Base-by-base conservation (phyloP, 2,888 invertebrate genomes). In the Cynaeus angustus region DNA sequence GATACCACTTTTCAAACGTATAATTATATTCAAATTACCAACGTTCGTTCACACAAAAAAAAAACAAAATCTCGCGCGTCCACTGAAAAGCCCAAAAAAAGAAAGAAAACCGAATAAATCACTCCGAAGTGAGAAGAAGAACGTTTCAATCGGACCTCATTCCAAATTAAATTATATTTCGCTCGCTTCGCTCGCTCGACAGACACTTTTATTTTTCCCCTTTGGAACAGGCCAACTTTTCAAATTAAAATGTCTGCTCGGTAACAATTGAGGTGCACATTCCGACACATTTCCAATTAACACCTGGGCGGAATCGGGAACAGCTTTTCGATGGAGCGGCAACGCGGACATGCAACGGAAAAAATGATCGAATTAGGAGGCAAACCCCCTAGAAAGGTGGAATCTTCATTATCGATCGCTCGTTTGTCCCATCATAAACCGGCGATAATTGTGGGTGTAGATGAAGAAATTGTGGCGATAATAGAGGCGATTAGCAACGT, bases 261-360 rank as follows among this genome's bases (percentile, higher is more conserved):
- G 78, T 79, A 81, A 82, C 80, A 81, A 81, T 81, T 75, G 81
- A 80, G 78, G 74, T 76, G 77, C 73, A 74, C 79, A 78, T 80
- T 79, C 82, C 78, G 81, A 81, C 82, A 82, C 81, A 80, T 81
- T 81, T 80, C 83, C 83, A 83, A 83, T 83, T 83, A 83, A 82
- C 83, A 83, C 83, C 82, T 83, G 82, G 80, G 72, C 41, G 21
- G 21, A 21, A 21, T 21, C 21, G 2, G 21, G 21, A 21, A 21
- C 1, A 21, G 21, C 21, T 4, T 4, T 4, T 21, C 21, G 21
- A 21, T 21, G 21, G 1, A 50, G 50, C 62, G 62, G 46, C 21
- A 21, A 21, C 21, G 21, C n/a, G n/a, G n/a, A n/a, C n/a, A n/a
- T n/a, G n/a, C n/a, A n/a, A n/a, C n/a, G n/a, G n/a, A n/a, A n/a